Evolutionary conservation across 2,113 vertebrate species (phyloP), one percentile per base, ranked within the genome.

Genomic region (Sialia sialis): DNA sequence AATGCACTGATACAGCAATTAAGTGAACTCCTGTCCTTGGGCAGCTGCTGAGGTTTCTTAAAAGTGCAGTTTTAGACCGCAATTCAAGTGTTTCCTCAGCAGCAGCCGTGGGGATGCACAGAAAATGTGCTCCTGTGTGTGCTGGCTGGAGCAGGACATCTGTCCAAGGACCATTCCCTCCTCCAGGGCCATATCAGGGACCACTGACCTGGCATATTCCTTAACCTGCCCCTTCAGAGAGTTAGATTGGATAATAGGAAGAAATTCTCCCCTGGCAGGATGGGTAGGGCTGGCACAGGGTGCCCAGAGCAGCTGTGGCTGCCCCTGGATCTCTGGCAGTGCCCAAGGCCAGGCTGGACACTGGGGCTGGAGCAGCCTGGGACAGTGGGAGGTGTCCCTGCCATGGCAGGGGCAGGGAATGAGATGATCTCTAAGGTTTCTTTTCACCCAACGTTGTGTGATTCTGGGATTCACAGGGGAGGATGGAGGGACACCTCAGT

Each of bases 1-100:
- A 92, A 91, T 7, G 19, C 78, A 87, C 94, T 92, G 90, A 86
- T 85, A 43, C 69, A 79, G 83, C 60, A 94, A 80, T 97, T 97
- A 97, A 94, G 80, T 0, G 2, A 96, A 56, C 69, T 56, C 32
- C 66, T 13, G 89, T 97, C 96, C 97, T 98, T 98, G 97, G 81
- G 73, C 96, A 95, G 96, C 88, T 93, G 93, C 82, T 96, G 86
- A 73, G 70, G 72, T 46, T 93, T 87, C 77, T 74, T 59, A 56
- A 69, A 80, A 94, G 82, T 13, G n/a, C 70, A 87, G 56, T 89
- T 97, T 95, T 72, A 75, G 74, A 72, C 86, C 75, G 81, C 39
- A 59, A 27, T 92, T 95, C 36, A 75, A 83, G 80, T 36, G 52
- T 93, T 95, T 72, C 67, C 23, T 87, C 3, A 12, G 49, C 39